These are phyloP conservation scores for Andricus grossulariae DNA, from an alignment of 1,140 invertebrate genomes.

Conservation along the genomic window DNA sequence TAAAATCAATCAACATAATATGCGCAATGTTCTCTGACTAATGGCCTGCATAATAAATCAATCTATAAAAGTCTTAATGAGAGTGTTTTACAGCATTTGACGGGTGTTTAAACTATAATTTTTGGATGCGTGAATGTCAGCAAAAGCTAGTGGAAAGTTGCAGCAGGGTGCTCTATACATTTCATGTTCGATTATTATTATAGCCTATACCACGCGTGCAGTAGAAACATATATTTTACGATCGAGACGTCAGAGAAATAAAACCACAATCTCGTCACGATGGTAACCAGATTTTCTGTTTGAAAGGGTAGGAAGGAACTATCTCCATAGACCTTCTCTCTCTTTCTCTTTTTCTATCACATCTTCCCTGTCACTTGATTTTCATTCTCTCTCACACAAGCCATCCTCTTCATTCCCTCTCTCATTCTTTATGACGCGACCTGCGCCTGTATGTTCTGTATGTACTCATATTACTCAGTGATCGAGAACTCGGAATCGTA, in stretches of 20 bases:
- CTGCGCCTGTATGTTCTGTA: too few species aligned
- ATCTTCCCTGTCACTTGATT: not conserved
- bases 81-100: too few species aligned
- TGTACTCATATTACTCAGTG: too few species aligned
- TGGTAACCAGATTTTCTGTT: slow-evolving; percentile 49
- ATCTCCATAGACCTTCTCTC: not conserved
- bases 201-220: slow-evolving; percentile 1
- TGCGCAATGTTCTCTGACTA: too few species aligned
- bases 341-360: slow-evolving; percentile 5
- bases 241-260: slow-evolving; percentile 29
- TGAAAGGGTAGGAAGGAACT: slow-evolving; percentile 45
- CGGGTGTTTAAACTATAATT: too few species aligned
- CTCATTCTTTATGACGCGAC: too few species aligned
- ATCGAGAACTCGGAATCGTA: too few species aligned
- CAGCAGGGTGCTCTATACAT: not conserved
- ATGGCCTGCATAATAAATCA: too few species aligned
- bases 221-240: slow-evolving; percentile 1
- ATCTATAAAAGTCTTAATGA: too few species aligned
- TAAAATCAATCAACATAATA: too few species aligned
- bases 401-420: too few species aligned
- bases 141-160: not conserved
- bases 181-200: not conserved
- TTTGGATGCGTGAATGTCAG: not conserved
- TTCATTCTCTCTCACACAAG: not conserved
- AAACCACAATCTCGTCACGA: slow-evolving; percentile 27